Base-by-base conservation (phyloP, 2,888 invertebrate species). In the Cyrtodaria siliqua region DNA sequence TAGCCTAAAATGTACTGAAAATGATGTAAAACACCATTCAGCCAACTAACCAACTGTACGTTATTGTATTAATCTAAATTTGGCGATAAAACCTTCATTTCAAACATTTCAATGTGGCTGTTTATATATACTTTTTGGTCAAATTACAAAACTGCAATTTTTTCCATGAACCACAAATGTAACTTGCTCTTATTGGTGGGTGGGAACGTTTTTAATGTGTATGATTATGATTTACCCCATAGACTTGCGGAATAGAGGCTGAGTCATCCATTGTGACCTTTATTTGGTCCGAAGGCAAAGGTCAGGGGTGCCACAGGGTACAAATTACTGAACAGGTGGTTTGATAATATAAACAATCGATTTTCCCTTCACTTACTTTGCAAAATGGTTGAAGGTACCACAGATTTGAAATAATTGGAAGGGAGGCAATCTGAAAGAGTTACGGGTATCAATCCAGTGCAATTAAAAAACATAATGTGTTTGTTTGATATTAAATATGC, bases 211-310 rank as follows among this genome's bases (percentile, higher is more conserved):
- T 47, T 57, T 52, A 60, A 60, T 59, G 42, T 57, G 16, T 44
- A 18, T 67, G 57, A 75, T 68, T 85, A 69, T 85, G 74, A 83
- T 85, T 74, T 82, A 71, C 76, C 85, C 82, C 72, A 56, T 75
- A 83, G 84, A 78, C 69, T 38, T 64, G 73, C 79, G 81, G 81
- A 83, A 69, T 61, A 78, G 74, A 82, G 73, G 82, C 82, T 85
- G 85, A 83, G 56, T 63, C 63, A 27, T 44, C 64, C 64, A 55
- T 29, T 44, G 56, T 56, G 64, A 55, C 64, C 64, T 55, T 56
- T 9, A 29, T 20, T 44, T n/a, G 55, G 64, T 64, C 61, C 4
- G 50, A 62, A 50, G 52, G 24, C 52, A 52, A 16, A 49, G 47
- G 61, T 61, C 50, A 47, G 59, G 61, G 61, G 61, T 62, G 53